Evolutionary conservation across 2,113 vertebrate genomes (phyloP).

Genomic region (Xiphorhynchus elegans): DNA sequence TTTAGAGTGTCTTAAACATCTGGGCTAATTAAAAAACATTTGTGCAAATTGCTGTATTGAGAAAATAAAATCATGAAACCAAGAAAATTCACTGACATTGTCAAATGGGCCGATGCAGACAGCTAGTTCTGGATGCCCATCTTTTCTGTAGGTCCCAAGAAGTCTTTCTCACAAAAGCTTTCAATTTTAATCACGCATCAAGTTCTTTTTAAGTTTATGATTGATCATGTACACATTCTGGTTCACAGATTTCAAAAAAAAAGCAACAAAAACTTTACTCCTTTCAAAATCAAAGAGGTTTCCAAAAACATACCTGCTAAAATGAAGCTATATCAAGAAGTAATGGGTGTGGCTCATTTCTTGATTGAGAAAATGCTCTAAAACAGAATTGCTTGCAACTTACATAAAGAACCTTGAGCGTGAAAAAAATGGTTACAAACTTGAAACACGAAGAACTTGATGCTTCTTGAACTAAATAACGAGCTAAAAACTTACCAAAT

Average conservation of each 20-base stretch:
- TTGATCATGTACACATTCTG: not conserved
- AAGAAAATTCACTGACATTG: not conserved
- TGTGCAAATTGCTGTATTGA: not conserved
- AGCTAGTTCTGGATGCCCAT: not conserved
- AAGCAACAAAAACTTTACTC: rapidly evolving
- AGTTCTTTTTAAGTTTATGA: not conserved
- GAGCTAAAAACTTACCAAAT: not conserved
- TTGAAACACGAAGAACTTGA: not conserved
- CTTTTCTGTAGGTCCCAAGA: not conserved
- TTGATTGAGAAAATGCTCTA: not conserved
- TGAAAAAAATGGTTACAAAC: not conserved
- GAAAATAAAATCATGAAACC: not conserved
- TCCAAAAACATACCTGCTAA: not conserved
- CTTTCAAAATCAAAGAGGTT: not conserved
- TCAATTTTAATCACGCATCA: not conserved
- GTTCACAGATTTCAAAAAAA: not conserved
- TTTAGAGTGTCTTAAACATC: not conserved
- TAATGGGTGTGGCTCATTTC: not conserved
- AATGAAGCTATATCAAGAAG: not conserved
- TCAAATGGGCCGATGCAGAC: not conserved
- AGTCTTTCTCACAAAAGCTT: not conserved
- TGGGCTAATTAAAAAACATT: not conserved
- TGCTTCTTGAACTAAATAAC: not conserved
- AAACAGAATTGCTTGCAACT: not conserved
- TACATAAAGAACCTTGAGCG: not conserved